Base-by-base conservation (phyloP, 2,888 invertebrate genomes). In the Andrena camellia region DNA sequence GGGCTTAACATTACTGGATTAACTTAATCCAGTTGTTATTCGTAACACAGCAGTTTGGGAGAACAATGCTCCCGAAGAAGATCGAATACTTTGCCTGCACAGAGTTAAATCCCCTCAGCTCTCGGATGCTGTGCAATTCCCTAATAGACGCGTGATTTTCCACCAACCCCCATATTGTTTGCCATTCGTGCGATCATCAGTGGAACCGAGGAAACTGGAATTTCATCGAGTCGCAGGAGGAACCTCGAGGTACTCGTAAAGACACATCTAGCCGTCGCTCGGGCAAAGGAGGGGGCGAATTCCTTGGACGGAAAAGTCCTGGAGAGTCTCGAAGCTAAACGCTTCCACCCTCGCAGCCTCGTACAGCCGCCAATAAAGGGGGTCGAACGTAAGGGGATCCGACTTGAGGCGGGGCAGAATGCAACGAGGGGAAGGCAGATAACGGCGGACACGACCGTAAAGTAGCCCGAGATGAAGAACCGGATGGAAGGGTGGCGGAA, bases 381-480 rank as follows among this genome's bases (percentile, higher is more conserved):
- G 26, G n/a, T 3, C 57, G 48, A 20, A 57, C 54, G 29, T 48
- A 33, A n/a, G 20, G 33, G 72, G 50, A 35, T 10, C 13, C 35
- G 20, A 35, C 23, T 59, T 20, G 20, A 23, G 6, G 2, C 20
- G 35, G 10, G 66, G n/a, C 17, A 60, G 26, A 59, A 23, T 64
- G 78, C 63, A 64, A 59, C 23, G 33, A 10, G 48, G 29, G 42
- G 42, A 20, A 71, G 67, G 13, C 2, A 66, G 73, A 80, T 81
- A 81, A 74, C 66, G 23, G 7, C 42, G n/a, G 26, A 60, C 69
- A 48, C 67, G 72, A 23, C 26, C 33, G 66, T 74, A 66, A 80
- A 80, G 69, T 66, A 69, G 8, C 31, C 48, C 50, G n/a, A n/a
- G 60, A 59, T 48, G 80, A 80, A 69, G 69, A 57, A 66, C 80